Conservation (phyloP, 2,888 invertebrate genomes). For the Hetaerina titia region DNA sequence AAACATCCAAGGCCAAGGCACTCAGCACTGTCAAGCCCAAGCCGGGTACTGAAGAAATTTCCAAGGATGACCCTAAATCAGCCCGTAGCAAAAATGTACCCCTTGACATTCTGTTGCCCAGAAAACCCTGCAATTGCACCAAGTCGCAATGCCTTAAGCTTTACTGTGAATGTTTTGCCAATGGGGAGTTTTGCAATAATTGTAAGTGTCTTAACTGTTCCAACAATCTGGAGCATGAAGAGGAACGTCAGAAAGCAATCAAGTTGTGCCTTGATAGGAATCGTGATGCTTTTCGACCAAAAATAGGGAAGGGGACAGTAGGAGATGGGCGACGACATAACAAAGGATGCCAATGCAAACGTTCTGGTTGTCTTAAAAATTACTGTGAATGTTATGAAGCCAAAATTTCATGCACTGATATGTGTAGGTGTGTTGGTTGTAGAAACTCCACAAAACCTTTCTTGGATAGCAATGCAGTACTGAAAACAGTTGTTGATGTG, state of each 20-base stretch:
- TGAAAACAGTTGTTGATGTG: not conserved
- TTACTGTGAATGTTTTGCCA: conserved; percentile 99
- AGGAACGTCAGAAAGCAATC: conserved; percentile 95
- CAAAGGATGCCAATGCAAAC: conserved; percentile 99
- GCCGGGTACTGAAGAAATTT: not conserved
- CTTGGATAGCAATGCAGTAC: not conserved
- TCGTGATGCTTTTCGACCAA: conserved; percentile 98
- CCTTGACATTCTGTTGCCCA: conserved; percentile 76
- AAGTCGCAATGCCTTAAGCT: conserved; percentile 98
- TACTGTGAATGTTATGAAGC: conserved; percentile 99
- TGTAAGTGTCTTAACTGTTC: conserved; percentile 99
- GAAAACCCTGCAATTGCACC: conserved; percentile 99
- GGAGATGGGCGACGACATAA: conserved; percentile 94
- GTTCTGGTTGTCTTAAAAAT: conserved; percentile 98
- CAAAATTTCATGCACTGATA: conserved; percentile 96
- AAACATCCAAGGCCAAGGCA: not conserved
- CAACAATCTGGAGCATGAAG: conserved; percentile 97
- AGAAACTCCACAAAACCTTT: conserved; percentile 94
- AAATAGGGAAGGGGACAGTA: conserved; percentile 92
- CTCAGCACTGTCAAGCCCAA: not conserved
- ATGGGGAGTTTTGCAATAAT: conserved; percentile 98
- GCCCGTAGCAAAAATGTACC: conserved; percentile 66
- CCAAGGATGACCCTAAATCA: conserved; percentile 39
- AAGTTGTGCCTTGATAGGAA: conserved; percentile 96
- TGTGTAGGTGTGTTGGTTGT: conserved; percentile 98